These are phyloP conservation scores for Heliocidaris erythrogramma DNA, from an alignment of 35 echinoderm and acorn worm genomes.

Conservation along the genomic window DNA sequence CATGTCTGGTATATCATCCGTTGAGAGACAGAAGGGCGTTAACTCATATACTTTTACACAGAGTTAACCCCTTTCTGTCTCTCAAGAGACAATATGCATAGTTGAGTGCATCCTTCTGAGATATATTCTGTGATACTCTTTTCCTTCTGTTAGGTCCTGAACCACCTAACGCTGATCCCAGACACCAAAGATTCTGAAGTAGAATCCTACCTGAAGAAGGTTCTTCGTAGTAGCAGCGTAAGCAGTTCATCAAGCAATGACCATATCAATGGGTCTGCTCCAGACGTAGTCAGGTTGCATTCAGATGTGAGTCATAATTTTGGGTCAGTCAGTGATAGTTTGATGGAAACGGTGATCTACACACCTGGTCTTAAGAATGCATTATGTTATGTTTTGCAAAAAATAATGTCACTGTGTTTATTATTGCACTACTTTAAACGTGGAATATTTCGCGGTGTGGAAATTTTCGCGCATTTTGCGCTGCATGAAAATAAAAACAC, in stretches of 20 bases:
- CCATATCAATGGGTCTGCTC: slow-evolving; percentile 77
- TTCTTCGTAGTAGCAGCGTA: slow-evolving; percentile 72
- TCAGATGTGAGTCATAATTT: slow-evolving; percentile 9
- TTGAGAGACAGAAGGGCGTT: too few relatives aligned
- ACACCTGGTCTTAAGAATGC: not conserved
- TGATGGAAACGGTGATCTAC: not conserved
- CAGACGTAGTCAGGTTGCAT: slow-evolving; percentile 48
- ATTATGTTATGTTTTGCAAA: too few relatives aligned
- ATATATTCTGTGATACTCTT: not conserved
- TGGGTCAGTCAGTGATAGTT: not conserved
- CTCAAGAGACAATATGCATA: too few relatives aligned
- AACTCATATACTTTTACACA: too few relatives aligned
- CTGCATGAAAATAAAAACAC: too few relatives aligned
- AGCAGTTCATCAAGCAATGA: slow-evolving; percentile 57
- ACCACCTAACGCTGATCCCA: slow-evolving; percentile 69
- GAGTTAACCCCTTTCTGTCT: too few relatives aligned
- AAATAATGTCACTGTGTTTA: too few relatives aligned
- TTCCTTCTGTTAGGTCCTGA: slow-evolving; percentile 65
- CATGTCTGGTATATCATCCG: too few relatives aligned
- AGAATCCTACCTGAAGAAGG: slow-evolving; percentile 80
- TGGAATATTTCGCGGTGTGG: too few relatives aligned
- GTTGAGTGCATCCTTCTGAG: too few relatives aligned
- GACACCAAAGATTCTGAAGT: slow-evolving; percentile 89
- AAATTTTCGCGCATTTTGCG: too few relatives aligned
- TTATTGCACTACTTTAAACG: too few relatives aligned